Evolutionary conservation across 2,888 invertebrate genomes (phyloP), one percentile per base, ranked within the genome.

Genomic region (Xanthia togata): DNA sequence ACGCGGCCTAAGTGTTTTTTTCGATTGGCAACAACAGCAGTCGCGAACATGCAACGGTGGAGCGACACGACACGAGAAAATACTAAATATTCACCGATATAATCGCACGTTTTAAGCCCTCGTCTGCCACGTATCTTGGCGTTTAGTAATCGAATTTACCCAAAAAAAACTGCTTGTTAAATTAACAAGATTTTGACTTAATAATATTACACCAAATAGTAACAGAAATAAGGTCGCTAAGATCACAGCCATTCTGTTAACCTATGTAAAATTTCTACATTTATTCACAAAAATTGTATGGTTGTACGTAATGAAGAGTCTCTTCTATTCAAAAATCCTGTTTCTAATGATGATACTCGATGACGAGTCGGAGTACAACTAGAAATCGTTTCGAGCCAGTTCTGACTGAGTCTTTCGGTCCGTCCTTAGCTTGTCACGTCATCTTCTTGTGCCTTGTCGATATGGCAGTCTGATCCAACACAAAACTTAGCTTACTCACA

Each of bases 291-390:
- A 31, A 47, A 14, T 14, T 12, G 8, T 11, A 26, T 20, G 20
- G 20, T 26, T 44, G 6, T 41, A 17, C n/a, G 5, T 26, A 44
- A 44, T 23, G 17, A 26, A 17, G 11, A 44, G 17, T 62, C 17
- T 17, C 20, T 8, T 41, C 14, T 23, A 17, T 35, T 68, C 9
- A 57, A 11, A 55, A n/a, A 12, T 12, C 20, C 12, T 6, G n/a
- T 59, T 79, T 88, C 57, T 88, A 78, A 94, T 96, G 96, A 96
- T 97, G 96, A 96, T 89, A 96, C 94, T 93, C 92, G 96, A 96
- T 97, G 96, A 97, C 96, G 96, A 96, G 96, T 96, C 96, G 92
- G 93, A 96, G 94, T 88, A 87, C 73, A 87, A 84, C 78, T 86
- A 78, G 81, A 31, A 78, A 73, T 84, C 85, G 86, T 78, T 53